A percentile compares a stretch with the other conserved stretches of the same genome.
These are phyloP conservation scores for Pangasius larnaudii DNA, from an alignment of 2,797 vertebrate species.

Conservation along the genomic window DNA sequence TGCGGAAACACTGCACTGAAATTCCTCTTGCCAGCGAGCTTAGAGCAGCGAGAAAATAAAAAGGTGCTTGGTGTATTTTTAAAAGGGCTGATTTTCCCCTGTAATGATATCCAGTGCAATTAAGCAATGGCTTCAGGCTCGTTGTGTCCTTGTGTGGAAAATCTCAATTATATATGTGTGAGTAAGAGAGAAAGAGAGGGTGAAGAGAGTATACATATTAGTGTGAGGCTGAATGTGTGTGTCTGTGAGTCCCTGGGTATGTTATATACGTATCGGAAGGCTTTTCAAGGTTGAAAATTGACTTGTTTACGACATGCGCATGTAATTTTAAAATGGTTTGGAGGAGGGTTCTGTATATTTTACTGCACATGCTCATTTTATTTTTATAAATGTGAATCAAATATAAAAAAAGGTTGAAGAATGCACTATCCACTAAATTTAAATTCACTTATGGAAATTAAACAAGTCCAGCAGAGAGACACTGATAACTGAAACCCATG, in stretches of 20 bases:
- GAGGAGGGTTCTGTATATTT: conserved; percentile 28
- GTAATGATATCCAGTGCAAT: conserved; percentile 82
- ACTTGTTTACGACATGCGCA: conserved; percentile 65
- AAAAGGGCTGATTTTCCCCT: conserved; percentile 82
- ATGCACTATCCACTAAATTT: neutral
- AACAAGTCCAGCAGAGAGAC: neutral
- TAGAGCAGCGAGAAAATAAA: conserved; percentile 77
- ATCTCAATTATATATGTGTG: conserved; percentile 75
- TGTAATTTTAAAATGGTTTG: conserved; percentile 37
- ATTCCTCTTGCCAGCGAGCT: conserved; percentile 78
- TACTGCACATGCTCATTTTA: conserved; percentile 5
- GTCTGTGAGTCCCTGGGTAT: conserved; percentile 25
- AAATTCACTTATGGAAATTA: neutral
- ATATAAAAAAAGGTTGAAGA: neutral
- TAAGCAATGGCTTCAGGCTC: conserved; percentile 79
- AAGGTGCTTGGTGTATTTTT: conserved; percentile 83
- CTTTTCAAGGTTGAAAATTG: conserved; percentile 73
- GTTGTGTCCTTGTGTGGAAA: conserved; percentile 78
- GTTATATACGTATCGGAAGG: conserved; percentile 51
- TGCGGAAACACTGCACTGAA: conserved; percentile 5
- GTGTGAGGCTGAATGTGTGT: conserved; percentile 33
- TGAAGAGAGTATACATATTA: conserved; percentile 38
- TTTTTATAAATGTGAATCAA: conserved; percentile 21
- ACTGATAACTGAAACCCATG: neutral
- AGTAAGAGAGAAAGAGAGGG: conserved; percentile 52